Conservation (phyloP, 1,140 invertebrate species). For the Pogonognathellus flavescens region DNA sequence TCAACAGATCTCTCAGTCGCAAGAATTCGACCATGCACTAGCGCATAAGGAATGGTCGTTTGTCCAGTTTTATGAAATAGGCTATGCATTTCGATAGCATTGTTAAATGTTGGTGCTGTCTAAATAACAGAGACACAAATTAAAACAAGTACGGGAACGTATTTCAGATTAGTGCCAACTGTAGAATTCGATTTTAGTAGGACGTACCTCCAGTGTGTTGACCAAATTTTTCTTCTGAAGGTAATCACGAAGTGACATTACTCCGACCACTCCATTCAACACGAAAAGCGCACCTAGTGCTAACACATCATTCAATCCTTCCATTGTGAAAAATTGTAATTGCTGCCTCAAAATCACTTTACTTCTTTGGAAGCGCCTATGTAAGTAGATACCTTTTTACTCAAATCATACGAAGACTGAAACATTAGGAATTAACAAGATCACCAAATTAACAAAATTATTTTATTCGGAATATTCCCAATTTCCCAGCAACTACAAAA, state of each 20-base stretch:
- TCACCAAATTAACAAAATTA: no score
- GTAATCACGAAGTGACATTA: conserved; percentile 10
- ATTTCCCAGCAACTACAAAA: no score
- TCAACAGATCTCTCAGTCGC: not conserved
- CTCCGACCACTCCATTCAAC: not conserved
- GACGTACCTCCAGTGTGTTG: not conserved
- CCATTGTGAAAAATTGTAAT: not conserved
- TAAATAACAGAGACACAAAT: not conserved
- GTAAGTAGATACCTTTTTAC: no score
- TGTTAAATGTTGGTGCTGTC: conserved; percentile 5
- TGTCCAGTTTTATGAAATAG: not conserved
- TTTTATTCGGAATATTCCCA: no score
- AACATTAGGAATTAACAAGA: no score
- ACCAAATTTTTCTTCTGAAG: not conserved
- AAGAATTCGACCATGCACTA: not conserved
- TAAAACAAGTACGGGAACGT: not conserved
- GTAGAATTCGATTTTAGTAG: not conserved
- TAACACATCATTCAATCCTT: not conserved
- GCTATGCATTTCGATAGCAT: not conserved
- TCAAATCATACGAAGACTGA: no score
- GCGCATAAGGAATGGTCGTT: conserved; percentile 2
- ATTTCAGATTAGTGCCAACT: not conserved
- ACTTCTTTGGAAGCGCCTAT: no score
- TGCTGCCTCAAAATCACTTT: not conserved
- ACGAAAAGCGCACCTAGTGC: not conserved